Conservation (phyloP, 2,113 vertebrate species). For the Pycnonotus jocosus region DNA sequence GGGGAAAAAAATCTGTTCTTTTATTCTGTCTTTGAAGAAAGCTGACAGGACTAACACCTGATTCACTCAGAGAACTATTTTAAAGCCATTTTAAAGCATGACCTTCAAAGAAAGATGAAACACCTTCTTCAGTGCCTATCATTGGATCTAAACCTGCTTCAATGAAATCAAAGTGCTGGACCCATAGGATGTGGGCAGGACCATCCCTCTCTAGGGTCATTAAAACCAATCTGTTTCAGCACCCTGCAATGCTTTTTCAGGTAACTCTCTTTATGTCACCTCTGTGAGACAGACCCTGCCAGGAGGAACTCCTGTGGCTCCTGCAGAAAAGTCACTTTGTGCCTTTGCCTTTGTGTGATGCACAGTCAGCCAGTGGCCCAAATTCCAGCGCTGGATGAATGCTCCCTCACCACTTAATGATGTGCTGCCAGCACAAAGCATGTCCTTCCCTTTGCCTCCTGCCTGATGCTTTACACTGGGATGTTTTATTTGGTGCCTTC, state of each 20-base stretch:
- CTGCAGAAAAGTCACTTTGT: background rate
- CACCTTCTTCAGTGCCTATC: background rate
- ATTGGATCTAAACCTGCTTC: background rate
- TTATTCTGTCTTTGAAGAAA: background rate
- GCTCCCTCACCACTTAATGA: background rate
- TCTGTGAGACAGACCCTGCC: background rate
- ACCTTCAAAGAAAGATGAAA: conserved; percentile 30
- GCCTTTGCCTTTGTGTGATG: background rate
- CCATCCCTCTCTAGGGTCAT: background rate
- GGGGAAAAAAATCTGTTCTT: background rate
- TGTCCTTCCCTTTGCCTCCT: rapidly evolving
- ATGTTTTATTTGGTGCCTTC: background rate
- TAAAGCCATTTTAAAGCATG: background rate
- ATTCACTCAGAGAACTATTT: background rate
- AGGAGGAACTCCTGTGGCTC: background rate
- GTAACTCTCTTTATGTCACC: background rate
- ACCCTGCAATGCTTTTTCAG: background rate
- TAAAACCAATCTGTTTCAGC: background rate
- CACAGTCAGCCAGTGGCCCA: rapidly evolving
- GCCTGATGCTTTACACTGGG: background rate
- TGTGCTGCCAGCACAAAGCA: background rate
- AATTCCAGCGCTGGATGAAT: background rate
- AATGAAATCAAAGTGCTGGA: background rate
- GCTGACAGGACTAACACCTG: background rate
- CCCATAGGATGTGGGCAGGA: background rate